These are phyloP conservation scores for Pycnomerus fuliginosus DNA, from an alignment of 2,888 invertebrate species.

Conservation along the genomic window DNA sequence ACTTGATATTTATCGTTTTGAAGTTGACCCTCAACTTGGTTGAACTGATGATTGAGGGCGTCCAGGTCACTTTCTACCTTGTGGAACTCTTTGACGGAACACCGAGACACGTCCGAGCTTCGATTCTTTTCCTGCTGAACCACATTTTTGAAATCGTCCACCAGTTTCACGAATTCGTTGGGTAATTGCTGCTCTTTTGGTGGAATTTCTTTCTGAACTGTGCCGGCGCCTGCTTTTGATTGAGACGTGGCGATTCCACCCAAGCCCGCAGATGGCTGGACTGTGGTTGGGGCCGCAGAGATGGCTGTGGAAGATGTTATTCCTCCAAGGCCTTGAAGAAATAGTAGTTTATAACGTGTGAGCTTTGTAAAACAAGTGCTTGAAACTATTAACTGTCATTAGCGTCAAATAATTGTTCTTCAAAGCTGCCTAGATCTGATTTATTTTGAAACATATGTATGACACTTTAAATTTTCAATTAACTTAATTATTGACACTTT, in stretches of 20 bases:
- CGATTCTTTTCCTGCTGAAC: slow-evolving; percentile 83
- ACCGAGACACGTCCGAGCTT: slow-evolving; percentile 74
- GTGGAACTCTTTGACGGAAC: slow-evolving; percentile 62
- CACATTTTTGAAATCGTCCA: slow-evolving; percentile 78
- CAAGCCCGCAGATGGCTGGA: too few species aligned
- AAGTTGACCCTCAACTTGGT: slow-evolving; percentile 63
- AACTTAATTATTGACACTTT: too few species aligned
- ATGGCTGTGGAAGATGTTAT: too few species aligned
- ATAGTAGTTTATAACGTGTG: too few species aligned
- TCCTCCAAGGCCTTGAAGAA: too few species aligned
- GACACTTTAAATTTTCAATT: too few species aligned
- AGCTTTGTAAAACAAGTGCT: too few species aligned
- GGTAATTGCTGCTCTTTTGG: slow-evolving; percentile 70
- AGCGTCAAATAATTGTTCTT: too few species aligned
- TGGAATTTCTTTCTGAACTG: slow-evolving; percentile 55
- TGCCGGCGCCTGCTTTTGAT: slow-evolving; percentile 40
- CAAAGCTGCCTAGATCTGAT: too few species aligned
- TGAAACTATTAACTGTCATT: too few species aligned
- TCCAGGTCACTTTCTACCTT: slow-evolving; percentile 66
- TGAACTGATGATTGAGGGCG: slow-evolving; percentile 59
- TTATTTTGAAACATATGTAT: too few species aligned
- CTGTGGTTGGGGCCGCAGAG: slow-evolving; percentile 28
- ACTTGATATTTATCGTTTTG: slow-evolving; percentile 62
- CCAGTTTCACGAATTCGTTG: slow-evolving; percentile 73
- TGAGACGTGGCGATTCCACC: slow-evolving; percentile 66